Evolutionary conservation across 2,797 vertebrate genomes (phyloP).

Genomic region (Urocyon cinereoargenteus): DNA sequence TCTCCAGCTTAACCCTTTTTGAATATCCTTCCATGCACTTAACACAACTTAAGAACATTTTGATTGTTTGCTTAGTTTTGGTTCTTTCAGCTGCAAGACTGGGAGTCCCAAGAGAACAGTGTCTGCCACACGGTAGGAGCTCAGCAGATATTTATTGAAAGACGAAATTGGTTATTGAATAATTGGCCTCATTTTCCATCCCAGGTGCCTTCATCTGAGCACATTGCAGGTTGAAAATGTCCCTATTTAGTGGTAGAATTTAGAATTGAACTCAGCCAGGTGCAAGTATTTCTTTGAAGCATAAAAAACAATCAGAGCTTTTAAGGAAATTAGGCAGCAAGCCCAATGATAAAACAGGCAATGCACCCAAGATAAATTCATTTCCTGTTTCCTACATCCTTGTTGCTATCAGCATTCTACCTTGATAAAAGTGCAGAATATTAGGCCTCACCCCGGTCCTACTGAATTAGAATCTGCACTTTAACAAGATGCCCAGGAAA

Average conservation of each 20-base stretch:
- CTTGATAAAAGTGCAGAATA: conserved; percentile 40
- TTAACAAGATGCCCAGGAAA: conserved; percentile 14
- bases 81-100: background rate
- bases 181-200: conserved; percentile 14
- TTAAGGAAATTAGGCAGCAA: conserved; percentile 63
- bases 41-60: background rate
- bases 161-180: conserved; percentile 34
- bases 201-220: conserved; percentile 19
- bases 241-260: conserved; percentile 40
- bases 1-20: background rate
- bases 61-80: background rate
- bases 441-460: background rate
- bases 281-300: conserved; percentile 44
- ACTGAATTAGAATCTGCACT: background rate
- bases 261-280: conserved; percentile 39
- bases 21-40: background rate
- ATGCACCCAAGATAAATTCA: background rate
- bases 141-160: background rate
- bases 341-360: background rate
- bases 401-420: background rate
- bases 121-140: background rate
- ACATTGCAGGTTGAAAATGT: background rate
- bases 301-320: conserved; percentile 44
- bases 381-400: background rate
- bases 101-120: background rate